Evolutionary conservation across 2,113 vertebrate species (phyloP), one percentile per base, ranked within the genome.

Genomic region (Etheostoma cragini): DNA sequence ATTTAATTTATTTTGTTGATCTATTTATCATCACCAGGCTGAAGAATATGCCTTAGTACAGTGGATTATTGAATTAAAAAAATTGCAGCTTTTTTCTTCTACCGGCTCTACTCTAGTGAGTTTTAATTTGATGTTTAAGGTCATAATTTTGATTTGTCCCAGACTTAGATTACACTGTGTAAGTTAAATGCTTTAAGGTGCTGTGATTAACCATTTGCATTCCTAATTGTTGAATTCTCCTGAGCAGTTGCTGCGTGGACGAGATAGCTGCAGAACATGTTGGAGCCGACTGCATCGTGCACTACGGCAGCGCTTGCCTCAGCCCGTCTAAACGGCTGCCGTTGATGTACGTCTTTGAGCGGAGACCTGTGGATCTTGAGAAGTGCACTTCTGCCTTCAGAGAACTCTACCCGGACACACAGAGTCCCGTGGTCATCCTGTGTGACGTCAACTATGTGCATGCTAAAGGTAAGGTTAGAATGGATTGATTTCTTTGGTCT

Each of bases 231-330:
- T 42, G 8, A 60, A 46, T 38, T 73, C 12, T 70, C 3, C n/a
- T 19, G 56, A 1, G 6, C 94, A 99, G 98, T 58, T 99, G 98
- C 94, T 99, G 98, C 26, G 97, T 99, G 87, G 98, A 99, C 5
- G 97, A 98, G 47, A 96, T 99, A 10, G 96, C 98, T 0, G 97
- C 98, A 0, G 96, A 99, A 54, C 98, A 99, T 1, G 95, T 91
- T 0, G 93, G 88, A 1, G 97, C 96, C 0, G 94, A 97, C 78
- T 96, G 95, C 6, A 93, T 99, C 6, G 91, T 99, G 63, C 98
- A 99, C 90, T 99, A 98, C 22, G 97, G 97, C 69, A 81, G 93
- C 0, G 90, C 97, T 15, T 99, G 98, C 85, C 96, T 99, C 84
- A 99, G 97, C 77, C 96, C 96, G 2, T 96, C 96, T 35, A 64